Evolutionary conservation across 1,140 invertebrate species (phyloP), one percentile per base, ranked within the genome.

Genomic region (Cotesia glomerata): DNA sequence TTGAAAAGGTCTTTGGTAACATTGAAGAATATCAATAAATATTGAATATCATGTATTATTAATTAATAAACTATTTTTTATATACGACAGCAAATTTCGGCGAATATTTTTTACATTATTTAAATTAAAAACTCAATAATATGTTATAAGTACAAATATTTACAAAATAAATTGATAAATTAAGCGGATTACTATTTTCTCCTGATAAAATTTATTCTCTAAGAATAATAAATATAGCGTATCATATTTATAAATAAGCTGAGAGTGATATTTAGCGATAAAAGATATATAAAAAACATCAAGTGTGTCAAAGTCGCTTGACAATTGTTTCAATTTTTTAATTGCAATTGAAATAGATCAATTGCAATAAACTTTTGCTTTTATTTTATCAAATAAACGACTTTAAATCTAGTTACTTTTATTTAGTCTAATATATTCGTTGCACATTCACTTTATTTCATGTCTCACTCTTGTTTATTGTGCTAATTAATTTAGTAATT

Each of bases 381-480:
- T 36, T 26, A 32, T 62, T 72, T 72, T 69, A 69, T 45, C 8
- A 45, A 45, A 45, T 45, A 45, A 45, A 9, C 39, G 7, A 45
- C 39, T 61, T 74, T 72, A 73, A 79, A 79, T 74, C 76, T 83
- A 80, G 59, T 79, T 75, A 78, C 77, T 79, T 73, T 72, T 80
- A 79, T 79, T 80, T 77, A 84, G 77, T 80, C 77, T 84, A 82
- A 78, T 74, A 73, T 75, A 78, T 85, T 86, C 84, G 84, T 85
- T 86, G 84, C 84, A 77, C 77, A 81, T 82, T 81, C 81, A 81
- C 76, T 80, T 16, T 14, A 76, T 75, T 79, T 64, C 18, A 80
- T 74, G 74, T 85, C 81, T 84, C 80, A 84, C 82, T 85, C 81
- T 67, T 84, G 36, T 77, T 75, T 76, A 78, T 71, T 76, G 72